These are phyloP conservation scores for Miniopterus natalensis DNA, from an alignment of 2,113 vertebrate genomes.

Conservation along the genomic window DNA sequence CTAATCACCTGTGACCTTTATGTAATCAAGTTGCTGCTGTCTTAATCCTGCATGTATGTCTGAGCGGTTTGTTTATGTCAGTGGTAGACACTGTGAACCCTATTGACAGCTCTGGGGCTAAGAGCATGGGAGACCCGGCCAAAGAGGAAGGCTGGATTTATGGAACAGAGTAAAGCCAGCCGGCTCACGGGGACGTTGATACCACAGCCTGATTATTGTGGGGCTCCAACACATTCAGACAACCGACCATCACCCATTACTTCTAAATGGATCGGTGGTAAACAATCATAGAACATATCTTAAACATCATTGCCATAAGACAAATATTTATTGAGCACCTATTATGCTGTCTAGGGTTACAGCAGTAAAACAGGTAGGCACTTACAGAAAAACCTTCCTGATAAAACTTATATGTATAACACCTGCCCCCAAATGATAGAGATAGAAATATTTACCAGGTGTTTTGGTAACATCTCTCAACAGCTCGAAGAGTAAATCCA, in stretches of 20 bases:
- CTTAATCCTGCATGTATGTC: background rate
- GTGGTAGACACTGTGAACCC: background rate
- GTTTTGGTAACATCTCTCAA: constrained; percentile 93
- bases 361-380: background rate
- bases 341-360: background rate
- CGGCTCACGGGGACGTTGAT: background rate
- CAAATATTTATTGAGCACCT: background rate
- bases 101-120: background rate
- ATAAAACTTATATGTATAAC: background rate
- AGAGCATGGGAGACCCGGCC: background rate
- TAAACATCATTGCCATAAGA: background rate
- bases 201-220: background rate
- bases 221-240: background rate
- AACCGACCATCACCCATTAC: background rate
- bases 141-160: background rate
- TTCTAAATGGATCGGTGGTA: background rate
- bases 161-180: background rate
- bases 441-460: constrained; percentile 90
- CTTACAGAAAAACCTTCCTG: background rate
- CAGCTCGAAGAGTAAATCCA: constrained; percentile 96
- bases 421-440: background rate
- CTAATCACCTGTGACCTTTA: background rate
- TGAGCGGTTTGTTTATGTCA: background rate
- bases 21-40: background rate
- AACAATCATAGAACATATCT: background rate